A percentile compares a stretch with the other conserved stretches of the same genome.
Evolutionary conservation across 2,888 invertebrate species (phyloP).

Genomic region (Drosophila suboccidentalis): DNA sequence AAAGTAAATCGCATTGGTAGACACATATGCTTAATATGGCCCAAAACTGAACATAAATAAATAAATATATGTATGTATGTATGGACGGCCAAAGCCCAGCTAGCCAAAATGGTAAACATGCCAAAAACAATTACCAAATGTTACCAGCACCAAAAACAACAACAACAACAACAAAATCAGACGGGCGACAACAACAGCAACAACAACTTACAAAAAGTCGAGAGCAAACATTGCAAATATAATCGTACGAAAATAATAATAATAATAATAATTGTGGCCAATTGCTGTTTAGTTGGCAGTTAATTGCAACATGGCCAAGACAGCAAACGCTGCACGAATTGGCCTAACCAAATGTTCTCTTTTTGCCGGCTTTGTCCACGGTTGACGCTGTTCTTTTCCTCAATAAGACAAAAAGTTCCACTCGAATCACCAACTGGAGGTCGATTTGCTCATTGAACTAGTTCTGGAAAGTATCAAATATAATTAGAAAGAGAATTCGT

Average conservation of each 20-base stretch:
- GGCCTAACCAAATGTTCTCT: slow-evolving; percentile 21
- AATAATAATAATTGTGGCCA: slow-evolving; percentile 81
- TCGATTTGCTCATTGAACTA: slow-evolving; percentile 23
- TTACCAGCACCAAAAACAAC: slow-evolving; percentile 49
- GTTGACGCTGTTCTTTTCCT: slow-evolving; percentile 42
- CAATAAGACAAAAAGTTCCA: slow-evolving; percentile 11
- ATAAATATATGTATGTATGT: slow-evolving; percentile 26
- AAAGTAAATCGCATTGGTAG: slow-evolving; percentile 44
- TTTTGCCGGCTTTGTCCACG: neutral
- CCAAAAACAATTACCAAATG: slow-evolving; percentile 80
- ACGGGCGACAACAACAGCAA: slow-evolving; percentile 27
- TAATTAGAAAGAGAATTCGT: neutral
- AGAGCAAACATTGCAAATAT: slow-evolving; percentile 47
- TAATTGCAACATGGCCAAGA: slow-evolving; percentile 79
- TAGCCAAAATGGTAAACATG: slow-evolving; percentile 77
- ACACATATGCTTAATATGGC: slow-evolving; percentile 70
- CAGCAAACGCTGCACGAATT: slow-evolving; percentile 52
- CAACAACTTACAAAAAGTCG: slow-evolving; percentile 18
- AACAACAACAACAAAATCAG: slow-evolving; percentile 20
- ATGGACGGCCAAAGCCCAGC: slow-evolving; percentile 55
- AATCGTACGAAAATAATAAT: slow-evolving; percentile 74
- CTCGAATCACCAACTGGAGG: slow-evolving; percentile 7
- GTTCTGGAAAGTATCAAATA: slow-evolving; percentile 25
- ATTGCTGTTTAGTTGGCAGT: slow-evolving; percentile 81
- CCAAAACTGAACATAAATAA: slow-evolving; percentile 49